A percentile compares a stretch with the other conserved stretches of the same genome.
Conservation (phyloP, 2,797 vertebrate genomes). For the Rhinatrema bivittatum region DNA sequence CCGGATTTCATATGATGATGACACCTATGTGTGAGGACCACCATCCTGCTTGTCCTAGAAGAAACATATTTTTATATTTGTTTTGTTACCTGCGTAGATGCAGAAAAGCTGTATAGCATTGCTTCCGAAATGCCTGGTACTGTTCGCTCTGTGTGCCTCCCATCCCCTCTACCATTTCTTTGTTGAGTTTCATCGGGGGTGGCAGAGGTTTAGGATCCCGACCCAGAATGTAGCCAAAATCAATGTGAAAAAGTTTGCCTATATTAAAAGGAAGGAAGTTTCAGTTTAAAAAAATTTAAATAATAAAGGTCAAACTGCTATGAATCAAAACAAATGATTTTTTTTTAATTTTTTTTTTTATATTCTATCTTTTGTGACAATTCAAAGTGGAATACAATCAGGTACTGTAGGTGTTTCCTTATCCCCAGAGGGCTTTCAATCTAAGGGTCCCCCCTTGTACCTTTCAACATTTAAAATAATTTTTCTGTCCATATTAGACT, state of each 20-base stretch:
- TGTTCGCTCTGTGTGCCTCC: slow-evolving; percentile 95
- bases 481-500: background rate
- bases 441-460: background rate
- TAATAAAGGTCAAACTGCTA: background rate
- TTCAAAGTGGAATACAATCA: too few species aligned
- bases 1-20: too few species aligned
- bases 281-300: fast-evolving
- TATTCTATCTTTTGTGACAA: too few species aligned
- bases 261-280: background rate
- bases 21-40: too few species aligned
- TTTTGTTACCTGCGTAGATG: slow-evolving; percentile 90
- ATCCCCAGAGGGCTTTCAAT: too few species aligned
- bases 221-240: slow-evolving; percentile 95
- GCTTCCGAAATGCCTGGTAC: slow-evolving; percentile 96
- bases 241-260: slow-evolving; percentile 97
- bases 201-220: slow-evolving; percentile 94
- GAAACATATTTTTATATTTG: too few species aligned
- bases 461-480: background rate
- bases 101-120: slow-evolving; percentile 95
- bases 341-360: background rate
- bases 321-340: background rate
- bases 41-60: too few species aligned
- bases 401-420: too few species aligned
- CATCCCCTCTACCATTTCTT: slow-evolving; percentile 98
- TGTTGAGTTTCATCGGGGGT: slow-evolving; percentile 97